Evolutionary conservation across 2,113 vertebrate genomes (phyloP), one percentile per base, ranked within the genome.

Genomic region (Callospermophilus lateralis): DNA sequence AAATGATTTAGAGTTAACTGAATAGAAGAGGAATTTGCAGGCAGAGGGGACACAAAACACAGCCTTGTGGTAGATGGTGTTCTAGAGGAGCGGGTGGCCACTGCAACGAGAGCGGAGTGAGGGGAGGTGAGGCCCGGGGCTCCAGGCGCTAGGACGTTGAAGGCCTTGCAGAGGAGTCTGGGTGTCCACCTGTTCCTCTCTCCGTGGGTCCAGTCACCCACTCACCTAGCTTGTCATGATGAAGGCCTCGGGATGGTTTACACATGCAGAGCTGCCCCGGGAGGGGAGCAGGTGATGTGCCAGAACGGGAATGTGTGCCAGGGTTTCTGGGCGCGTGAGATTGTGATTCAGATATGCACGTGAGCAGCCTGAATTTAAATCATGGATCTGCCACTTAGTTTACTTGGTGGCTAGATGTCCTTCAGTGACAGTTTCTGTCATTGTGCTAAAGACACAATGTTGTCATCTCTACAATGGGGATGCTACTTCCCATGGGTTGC

Each of bases 201-300:
- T 42, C 20, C 39, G 4, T 11, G 26, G 4, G 10, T 10, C 32
- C 34, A 6, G 5, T 32, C 24, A 45, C 26, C 91, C 30, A 30
- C 6, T 22, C 37, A 34, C 3, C 32, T 26, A 4, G 17, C 42
- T 1, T 1, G 8, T 32, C 61, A 6, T 19, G 3, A 15, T 5
- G 28, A 39, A 48, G 51, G 70, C 15, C 37, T 37, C 58, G 8
- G 3, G 28, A 61, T 12, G 39, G 16, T 22, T 39, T 15, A 61
- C 6, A 30, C 53, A 7, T 3, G n/a, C 9, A 3, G 3, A 28
- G 42, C 26, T 15, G 30, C 15, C 55, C 10, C 4, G 45, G 45
- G 19, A 24, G 24, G 63, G 53, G 65, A 17, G 8, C 8, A 28
- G 72, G n/a, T 4, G 42, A 22, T 10, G 13, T 10, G 2, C 24